Base-by-base conservation (phyloP, 2,113 vertebrate genomes). In the Larimichthys crocea region DNA sequence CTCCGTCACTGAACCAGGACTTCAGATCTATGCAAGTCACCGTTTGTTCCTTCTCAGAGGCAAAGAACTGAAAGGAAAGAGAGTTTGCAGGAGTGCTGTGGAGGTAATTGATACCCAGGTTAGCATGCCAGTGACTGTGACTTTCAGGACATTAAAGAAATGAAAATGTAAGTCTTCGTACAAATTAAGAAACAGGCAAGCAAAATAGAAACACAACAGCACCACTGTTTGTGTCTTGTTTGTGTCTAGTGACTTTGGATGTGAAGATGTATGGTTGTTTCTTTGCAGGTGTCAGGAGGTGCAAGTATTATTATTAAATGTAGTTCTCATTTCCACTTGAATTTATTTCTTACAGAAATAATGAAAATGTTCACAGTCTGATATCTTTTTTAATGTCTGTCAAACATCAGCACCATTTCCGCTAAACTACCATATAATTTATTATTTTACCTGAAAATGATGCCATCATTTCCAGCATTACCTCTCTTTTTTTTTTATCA, bases 31-130 rank as follows among this genome's bases (percentile, higher is more conserved):
- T 79, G 86, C 76, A 67, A 93, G 89, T 93, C 77, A 76, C 79
- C 52, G 86, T 93, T 93, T 93, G 86, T 93, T 92, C 89, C 86
- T 62, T 86, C 83, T 79, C 42, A 85, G 78, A 85, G 79, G 71
- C 24, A 66, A 74, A 40, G 72, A 85, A 88, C 76, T 60, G 62
- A 88, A 55, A 77, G 71, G 64, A 80, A 74, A 75, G 59, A 83
- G 69, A 78, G 62, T 74, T 16, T 75, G 83, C 60, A 76, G 86
- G 53, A 83, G 84, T 63, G 83, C 74, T 88, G 73, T 52, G 86
- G 82, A 84, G 84, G 91, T 95, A 94, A 94, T 94, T 95, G 94
- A 94, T 93, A 92, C 80, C 82, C 70, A 76, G 79, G 79, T 90
- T 91, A 84, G 87, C 85, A 79, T 61, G 26, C 70, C 73, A 42